These are phyloP conservation scores for Acanthurus lineatus DNA, from an alignment of 2,797 vertebrate genomes.

Conservation along the genomic window DNA sequence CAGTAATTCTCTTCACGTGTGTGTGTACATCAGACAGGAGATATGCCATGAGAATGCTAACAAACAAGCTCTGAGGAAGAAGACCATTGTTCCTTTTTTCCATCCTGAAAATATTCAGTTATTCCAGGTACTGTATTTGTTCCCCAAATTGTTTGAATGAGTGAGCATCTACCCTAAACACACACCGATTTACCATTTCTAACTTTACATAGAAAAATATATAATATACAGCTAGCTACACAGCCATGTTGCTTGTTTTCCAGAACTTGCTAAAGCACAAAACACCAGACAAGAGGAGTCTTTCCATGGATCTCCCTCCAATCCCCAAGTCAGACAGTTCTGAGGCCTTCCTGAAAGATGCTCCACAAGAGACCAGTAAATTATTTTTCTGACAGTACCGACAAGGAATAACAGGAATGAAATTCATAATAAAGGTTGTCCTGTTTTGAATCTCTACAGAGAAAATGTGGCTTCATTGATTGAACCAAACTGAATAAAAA, in stretches of 20 bases:
- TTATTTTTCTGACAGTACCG: conserved; percentile 13
- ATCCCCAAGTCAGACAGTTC: conserved; percentile 55
- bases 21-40: conserved; percentile 80
- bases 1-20: conserved; percentile 11
- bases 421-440: conserved; percentile 12
- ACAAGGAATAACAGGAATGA: neutral
- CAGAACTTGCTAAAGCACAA: conserved; percentile 58
- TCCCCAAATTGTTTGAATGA: neutral
- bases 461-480: conserved; percentile 2
- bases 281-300: conserved; percentile 74
- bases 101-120: conserved; percentile 82
- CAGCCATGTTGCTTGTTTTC: conserved; percentile 21
- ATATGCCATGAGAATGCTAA: conserved; percentile 76
- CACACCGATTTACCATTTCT: neutral
- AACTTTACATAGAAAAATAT: conserved; percentile 3
- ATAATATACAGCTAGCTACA: neutral
- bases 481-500: neutral
- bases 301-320: conserved; percentile 80
- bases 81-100: conserved; percentile 87
- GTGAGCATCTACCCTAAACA: neutral
- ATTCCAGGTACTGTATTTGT: conserved; percentile 54
- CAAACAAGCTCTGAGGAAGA: conserved; percentile 81
- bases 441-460: neutral
- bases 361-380: conserved; percentile 53
- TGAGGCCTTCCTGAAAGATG: conserved; percentile 44